Evolutionary conservation across 2,797 vertebrate species (phyloP), one percentile per base, ranked within the genome.

Genomic region (Silurus lanzhouensis): DNA sequence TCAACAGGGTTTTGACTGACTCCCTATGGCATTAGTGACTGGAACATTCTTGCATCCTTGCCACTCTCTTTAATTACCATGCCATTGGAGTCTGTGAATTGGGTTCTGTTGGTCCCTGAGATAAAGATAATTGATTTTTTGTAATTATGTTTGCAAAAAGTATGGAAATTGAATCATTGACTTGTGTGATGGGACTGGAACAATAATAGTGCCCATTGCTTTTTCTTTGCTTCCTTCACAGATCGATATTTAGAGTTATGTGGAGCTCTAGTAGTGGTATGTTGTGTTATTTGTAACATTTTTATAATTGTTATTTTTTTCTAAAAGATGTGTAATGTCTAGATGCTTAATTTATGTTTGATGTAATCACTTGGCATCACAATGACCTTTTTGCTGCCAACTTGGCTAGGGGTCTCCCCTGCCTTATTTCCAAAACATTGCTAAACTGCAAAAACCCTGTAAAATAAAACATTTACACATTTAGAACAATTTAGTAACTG

Each of bases 381-480:
- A 70, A 25, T 88, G 66, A 58, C 20, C 55, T 74, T 72, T 83
- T 81, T 78, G 27, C 15, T 80, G 68, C 68, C 46, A 2, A 84
- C 72, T 72, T 70, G 68, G 46, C 86, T 89, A 84, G 90, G 86
- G 87, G 90, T 90, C 89, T 83, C 83, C 63, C 13, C 88, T 88
- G 87, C 75, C 90, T 89, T 89, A 91, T 88, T 87, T 91, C 83
- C 55, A 83, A 86, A 89, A 90, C 83, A 60, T 92, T 96, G 96
- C 95, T 95, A 95, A 96, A 96, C 94, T 93, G 95, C 95, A 94
- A 94, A 38, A 95, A 93, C 89, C 89, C 87, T 84, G 94, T 93
- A 94, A 97, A 98, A 97, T 97, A 96, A 98, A 97, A 96, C 94
- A 95, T 95, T 95, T 94, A 92, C 94, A 96, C 96, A 96, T 97